Evolutionary conservation across 2,888 invertebrate species (phyloP).

Genomic region (Oasisia sp.): DNA sequence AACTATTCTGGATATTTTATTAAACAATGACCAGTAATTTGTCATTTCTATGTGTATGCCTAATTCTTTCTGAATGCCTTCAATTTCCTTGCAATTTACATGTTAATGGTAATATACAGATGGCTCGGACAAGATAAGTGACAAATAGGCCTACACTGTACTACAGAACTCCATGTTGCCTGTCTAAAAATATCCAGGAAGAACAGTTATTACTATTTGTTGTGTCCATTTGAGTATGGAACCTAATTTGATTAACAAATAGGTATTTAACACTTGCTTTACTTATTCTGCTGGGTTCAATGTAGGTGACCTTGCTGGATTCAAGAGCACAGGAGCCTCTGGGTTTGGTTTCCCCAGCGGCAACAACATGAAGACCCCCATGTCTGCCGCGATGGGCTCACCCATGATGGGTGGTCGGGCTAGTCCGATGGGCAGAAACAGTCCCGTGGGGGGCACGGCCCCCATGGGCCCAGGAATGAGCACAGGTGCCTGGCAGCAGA

Average conservation of each 20-base stretch:
- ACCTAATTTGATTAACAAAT: too few relatives aligned
- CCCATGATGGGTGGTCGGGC: conserved; percentile 24
- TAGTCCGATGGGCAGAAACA: conserved; percentile 25
- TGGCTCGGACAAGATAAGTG: background rate
- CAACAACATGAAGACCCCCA: conserved; percentile 27
- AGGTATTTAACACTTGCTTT: background rate
- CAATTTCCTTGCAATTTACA: background rate
- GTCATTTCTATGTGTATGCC: background rate
- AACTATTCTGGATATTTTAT: background rate
- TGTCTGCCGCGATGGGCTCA: conserved; percentile 24
- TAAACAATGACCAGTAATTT: background rate
- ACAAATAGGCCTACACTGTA: too few relatives aligned
- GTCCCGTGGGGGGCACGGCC: conserved; percentile 33
- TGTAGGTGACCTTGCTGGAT: background rate
- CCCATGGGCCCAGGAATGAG: background rate
- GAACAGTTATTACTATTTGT: too few relatives aligned
- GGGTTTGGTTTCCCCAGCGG: background rate
- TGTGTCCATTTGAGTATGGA: too few relatives aligned
- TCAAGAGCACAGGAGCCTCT: background rate
- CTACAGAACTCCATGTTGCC: too few relatives aligned
- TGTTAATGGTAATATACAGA: background rate
- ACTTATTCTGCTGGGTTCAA: background rate
- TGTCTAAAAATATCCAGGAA: too few relatives aligned
- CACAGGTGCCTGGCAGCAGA: conserved; percentile 36
- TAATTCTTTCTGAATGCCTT: background rate